Base-by-base conservation (phyloP, 2,888 invertebrate genomes). In the Apamea monoglypha region DNA sequence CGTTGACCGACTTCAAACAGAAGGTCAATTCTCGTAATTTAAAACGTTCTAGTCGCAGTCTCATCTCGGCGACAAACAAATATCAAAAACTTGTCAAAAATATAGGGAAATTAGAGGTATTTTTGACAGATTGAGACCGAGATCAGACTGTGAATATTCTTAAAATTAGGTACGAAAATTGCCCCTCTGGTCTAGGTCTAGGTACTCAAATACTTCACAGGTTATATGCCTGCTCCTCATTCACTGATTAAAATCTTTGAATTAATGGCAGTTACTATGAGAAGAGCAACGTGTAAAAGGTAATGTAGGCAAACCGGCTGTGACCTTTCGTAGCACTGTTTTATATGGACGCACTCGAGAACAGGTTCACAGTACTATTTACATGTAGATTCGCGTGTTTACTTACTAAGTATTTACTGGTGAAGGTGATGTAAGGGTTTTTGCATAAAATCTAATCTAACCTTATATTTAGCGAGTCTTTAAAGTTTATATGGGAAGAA, bases 321-420 rank as follows among this genome's bases (percentile, higher is more conserved):
- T 14, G 84, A 85, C 87, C 85, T 85, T 87, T 85, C 78, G 21
- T 40, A 1, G 67, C n/a, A 16, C 36, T 59, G 72, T 74, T 74
- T 25, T 69, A 69, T 87, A 87, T 83, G 79, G 84, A 53, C 44
- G 47, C 21, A 44, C 16, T 72, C 2, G 10, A 25, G 64, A 87
- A 87, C 84, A 80, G 75, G 87, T 87, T 68, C 68, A 53, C 16
- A 40, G 70, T 36, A 71, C 25, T 80, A 77, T 78, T 74, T 76
- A 76, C 78, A 76, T 76, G 25, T n/a, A 68, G 56, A 66, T 69
- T 72, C 16, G 69, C 68, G 6, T 72, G 63, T 67, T 50, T 77
- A 81, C 70, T 56, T 32, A 63, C 56, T 71, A n/a, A n/a, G n/a
- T n/a, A 29, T 75, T 75, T 64, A 70, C 25, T 16, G 18, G 53